These are phyloP conservation scores for Colistium nudipinnis DNA, from an alignment of 2,113 vertebrate species.

Conservation along the genomic window DNA sequence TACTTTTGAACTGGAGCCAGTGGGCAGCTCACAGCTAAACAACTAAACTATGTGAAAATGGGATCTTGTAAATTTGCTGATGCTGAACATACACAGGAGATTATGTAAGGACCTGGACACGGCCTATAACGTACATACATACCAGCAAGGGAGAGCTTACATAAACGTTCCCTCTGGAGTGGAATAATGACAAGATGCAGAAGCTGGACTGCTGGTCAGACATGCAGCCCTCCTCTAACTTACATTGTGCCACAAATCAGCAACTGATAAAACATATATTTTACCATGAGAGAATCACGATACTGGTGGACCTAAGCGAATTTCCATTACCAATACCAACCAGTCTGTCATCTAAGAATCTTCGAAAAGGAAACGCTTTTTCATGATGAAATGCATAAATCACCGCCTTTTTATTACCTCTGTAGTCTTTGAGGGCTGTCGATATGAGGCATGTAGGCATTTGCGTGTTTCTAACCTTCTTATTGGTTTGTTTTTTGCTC, in stretches of 20 bases:
- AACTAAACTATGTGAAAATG: background rate
- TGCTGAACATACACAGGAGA: conserved; percentile 10
- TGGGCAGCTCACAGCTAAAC: conserved; percentile 8
- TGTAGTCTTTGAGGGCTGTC: too few relatives aligned
- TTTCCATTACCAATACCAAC: too few relatives aligned
- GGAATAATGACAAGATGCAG: background rate
- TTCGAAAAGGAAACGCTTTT: too few relatives aligned
- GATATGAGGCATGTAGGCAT: too few relatives aligned
- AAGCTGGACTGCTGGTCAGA: conserved; percentile 3
- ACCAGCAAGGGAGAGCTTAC: background rate
- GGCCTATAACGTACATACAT: background rate
- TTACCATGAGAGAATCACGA: background rate
- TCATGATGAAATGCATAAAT: too few relatives aligned
- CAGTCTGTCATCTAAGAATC: too few relatives aligned
- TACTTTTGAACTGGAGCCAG: conserved; percentile 49
- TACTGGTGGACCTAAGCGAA: too few relatives aligned
- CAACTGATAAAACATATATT: background rate
- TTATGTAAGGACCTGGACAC: conserved; percentile 10
- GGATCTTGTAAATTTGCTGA: conserved; percentile 17
- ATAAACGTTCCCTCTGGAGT: background rate
- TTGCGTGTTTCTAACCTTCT: background rate
- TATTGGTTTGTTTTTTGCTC: conserved; percentile 12
- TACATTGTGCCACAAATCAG: background rate
- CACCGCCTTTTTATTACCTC: too few relatives aligned
- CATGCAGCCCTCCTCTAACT: background rate